A percentile compares a stretch with the other conserved stretches of the same genome.
phyloP scores from a whole-genome alignment of 2,113 vertebrate genomes.

The Pristiophorus japonicus region DNA sequence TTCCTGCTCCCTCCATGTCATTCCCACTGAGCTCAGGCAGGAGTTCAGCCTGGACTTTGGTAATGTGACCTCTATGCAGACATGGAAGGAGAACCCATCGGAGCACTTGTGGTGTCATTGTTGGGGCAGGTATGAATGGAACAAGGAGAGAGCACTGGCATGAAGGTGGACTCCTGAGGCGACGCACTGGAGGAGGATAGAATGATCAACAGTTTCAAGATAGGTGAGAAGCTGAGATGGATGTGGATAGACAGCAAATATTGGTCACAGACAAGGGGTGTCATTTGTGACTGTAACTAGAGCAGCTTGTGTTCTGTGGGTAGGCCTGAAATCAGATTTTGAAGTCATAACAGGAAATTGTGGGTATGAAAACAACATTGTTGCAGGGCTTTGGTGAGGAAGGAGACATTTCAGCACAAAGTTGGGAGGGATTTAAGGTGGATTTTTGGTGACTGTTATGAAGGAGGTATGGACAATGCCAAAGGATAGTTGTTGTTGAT shows the following conservation, averaged over 20 bases:
- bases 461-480: neutral
- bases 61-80: neutral
- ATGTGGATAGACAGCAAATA: neutral
- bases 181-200: no score
- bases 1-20: no score
- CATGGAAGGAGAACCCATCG: neutral
- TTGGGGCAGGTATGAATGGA: neutral
- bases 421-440: neutral
- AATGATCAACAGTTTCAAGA: neutral
- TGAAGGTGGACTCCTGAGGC: no score
- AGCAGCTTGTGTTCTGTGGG: neutral
- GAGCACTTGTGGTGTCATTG: neutral
- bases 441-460: neutral
- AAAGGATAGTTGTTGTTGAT: neutral
- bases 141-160: no score
- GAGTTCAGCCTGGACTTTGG: neutral
- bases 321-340: neutral
- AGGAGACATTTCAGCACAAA: neutral
- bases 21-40: no score
- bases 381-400: neutral
- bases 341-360: neutral
- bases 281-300: neutral
- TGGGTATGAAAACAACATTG: neutral
- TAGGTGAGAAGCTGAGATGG: neutral
- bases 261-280: neutral